These are phyloP conservation scores for Lucinisca nassula DNA, from an alignment of 2,888 invertebrate species.

Conservation along the genomic window DNA sequence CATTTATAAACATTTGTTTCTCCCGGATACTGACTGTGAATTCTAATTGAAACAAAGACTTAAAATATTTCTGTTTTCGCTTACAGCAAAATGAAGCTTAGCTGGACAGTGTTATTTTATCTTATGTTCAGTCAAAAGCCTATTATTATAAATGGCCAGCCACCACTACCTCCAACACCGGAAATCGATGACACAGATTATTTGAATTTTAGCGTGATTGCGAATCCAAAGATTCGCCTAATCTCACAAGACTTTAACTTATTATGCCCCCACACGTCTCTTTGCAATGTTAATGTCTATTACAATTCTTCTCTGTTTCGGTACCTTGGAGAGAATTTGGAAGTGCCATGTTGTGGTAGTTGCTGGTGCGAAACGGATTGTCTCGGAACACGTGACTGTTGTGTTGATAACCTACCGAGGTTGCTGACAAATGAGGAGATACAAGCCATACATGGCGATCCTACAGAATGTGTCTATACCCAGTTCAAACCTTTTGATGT, in stretches of 20 bases:
- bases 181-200: background rate
- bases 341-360: background rate
- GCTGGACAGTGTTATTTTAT: too few species aligned
- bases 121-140: too few species aligned
- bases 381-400: background rate
- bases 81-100: too few species aligned
- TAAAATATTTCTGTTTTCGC: too few species aligned
- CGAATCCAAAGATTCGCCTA: background rate
- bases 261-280: constrained; percentile 17
- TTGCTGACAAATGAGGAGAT: background rate
- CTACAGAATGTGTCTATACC: constrained; percentile 10
- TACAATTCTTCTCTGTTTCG: background rate
- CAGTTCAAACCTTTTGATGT: constrained; percentile 2
- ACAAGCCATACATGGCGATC: background rate
- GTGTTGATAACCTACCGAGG: constrained; percentile 16
- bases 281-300: constrained; percentile 5
- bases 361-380: constrained; percentile 21
- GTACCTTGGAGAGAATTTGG: background rate
- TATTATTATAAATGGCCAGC: too few species aligned
- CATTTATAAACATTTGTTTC: too few species aligned
- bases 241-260: background rate
- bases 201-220: background rate
- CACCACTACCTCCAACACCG: too few species aligned
- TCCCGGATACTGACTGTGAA: too few species aligned
- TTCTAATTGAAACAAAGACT: too few species aligned